These are phyloP conservation scores for Pristionchus arcanus DNA, from an alignment of 2,888 invertebrate genomes.

Conservation along the genomic window DNA sequence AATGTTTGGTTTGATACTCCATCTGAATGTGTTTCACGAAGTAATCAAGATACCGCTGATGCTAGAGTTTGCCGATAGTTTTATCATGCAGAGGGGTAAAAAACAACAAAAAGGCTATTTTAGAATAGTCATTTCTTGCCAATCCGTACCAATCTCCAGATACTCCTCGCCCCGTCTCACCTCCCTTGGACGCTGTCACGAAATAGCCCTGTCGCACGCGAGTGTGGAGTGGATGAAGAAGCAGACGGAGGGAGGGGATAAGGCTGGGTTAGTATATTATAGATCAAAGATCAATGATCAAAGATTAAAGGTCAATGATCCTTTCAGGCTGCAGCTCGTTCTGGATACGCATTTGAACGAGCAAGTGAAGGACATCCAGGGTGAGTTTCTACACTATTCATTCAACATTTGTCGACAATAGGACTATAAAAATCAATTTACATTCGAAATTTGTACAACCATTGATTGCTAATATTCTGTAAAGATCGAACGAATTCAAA, in stretches of 20 bases:
- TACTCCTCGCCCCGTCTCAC: constrained; percentile 72
- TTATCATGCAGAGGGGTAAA: too few relatives aligned
- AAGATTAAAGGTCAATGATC: neutral
- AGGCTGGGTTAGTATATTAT: constrained; percentile 63
- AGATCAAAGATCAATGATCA: neutral
- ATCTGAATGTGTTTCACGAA: too few relatives aligned
- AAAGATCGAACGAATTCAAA: too few relatives aligned
- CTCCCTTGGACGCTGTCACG: constrained; percentile 74
- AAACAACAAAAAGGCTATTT: too few relatives aligned
- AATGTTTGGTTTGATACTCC: too few relatives aligned
- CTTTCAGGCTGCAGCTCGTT: constrained; percentile 67
- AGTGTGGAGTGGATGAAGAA: constrained; percentile 66
- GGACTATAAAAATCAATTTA: too few relatives aligned
- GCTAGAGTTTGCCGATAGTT: too few relatives aligned
- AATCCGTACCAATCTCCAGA: constrained; percentile 57
- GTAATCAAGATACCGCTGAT: too few relatives aligned
- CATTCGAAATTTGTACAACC: too few relatives aligned
- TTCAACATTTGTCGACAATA: too few relatives aligned
- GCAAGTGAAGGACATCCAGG: constrained; percentile 65
- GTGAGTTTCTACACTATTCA: neutral
- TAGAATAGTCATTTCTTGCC: too few relatives aligned
- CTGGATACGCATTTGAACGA: constrained; percentile 74
- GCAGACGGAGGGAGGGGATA: constrained; percentile 71
- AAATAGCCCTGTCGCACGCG: constrained; percentile 64
- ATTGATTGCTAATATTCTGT: too few relatives aligned